Evolutionary conservation across 2,888 invertebrate species (phyloP).

Genomic region (Nowickia ferox): DNA sequence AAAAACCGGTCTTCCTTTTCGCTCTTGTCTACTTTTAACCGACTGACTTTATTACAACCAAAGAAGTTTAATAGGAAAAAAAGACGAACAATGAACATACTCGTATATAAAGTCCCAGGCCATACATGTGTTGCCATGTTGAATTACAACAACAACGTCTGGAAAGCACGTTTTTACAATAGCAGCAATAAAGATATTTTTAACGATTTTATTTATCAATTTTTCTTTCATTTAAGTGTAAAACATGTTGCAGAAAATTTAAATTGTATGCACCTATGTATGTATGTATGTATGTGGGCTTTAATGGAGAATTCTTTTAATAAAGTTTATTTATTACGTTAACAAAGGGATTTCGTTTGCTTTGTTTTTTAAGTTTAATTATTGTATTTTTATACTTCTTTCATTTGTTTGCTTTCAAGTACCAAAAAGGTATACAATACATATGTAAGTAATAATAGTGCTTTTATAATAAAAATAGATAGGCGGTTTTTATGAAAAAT

Average conservation of each 20-base stretch:
- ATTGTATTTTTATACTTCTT: neutral
- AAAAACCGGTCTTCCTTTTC: slow-evolving; percentile 42
- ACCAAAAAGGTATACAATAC: too few relatives aligned
- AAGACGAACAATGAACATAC: neutral
- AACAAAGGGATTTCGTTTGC: neutral
- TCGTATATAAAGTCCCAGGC: slow-evolving; percentile 6
- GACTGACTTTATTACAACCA: slow-evolving; percentile 43
- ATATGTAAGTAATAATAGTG: too few relatives aligned
- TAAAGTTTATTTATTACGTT: neutral
- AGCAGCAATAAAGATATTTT: slow-evolving; percentile 58
- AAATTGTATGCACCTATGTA: neutral
- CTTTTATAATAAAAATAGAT: too few relatives aligned
- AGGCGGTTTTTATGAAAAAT: too few relatives aligned
- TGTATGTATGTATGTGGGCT: neutral
- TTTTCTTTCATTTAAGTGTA: neutral
- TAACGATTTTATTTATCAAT: slow-evolving; percentile 38
- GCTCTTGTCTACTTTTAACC: slow-evolving; percentile 45
- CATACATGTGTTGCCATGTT: slow-evolving; percentile 29
- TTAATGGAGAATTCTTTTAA: neutral
- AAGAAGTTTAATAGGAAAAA: slow-evolving; percentile 71
- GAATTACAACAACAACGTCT: slow-evolving; percentile 74
- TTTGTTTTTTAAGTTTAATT: neutral
- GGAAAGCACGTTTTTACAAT: slow-evolving; percentile 55
- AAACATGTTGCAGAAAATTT: neutral
- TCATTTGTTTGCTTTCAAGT: too few relatives aligned